Conservation (phyloP, 1,140 invertebrate species). For the Neodiprion lecontei region DNA sequence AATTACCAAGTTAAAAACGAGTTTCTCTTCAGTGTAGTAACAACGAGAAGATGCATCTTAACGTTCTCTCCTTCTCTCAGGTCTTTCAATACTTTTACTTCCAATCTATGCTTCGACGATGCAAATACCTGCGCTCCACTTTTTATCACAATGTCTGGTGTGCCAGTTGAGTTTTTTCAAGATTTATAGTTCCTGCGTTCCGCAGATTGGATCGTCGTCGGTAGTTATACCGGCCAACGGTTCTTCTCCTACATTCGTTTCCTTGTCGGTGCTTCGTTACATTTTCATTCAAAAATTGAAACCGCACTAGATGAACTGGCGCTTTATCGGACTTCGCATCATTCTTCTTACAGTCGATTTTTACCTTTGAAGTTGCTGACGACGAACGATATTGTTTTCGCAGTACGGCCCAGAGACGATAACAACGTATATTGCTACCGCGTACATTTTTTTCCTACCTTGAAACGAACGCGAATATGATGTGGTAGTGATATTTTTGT, state of each 20-base stretch:
- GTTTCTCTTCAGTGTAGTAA: too few relatives aligned
- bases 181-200: constrained; percentile 7
- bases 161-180: neutral
- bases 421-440: neutral
- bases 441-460: neutral
- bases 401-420: too few relatives aligned
- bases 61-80: too few relatives aligned
- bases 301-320: neutral
- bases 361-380: too few relatives aligned
- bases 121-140: neutral
- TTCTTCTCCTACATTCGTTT: neutral
- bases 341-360: too few relatives aligned
- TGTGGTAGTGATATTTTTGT: too few relatives aligned
- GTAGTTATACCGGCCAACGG: neutral
- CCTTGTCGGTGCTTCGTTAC: neutral
- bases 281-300: neutral
- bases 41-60: too few relatives aligned
- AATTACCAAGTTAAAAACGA: too few relatives aligned
- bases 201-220: neutral
- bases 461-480: neutral
- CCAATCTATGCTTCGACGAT: neutral
- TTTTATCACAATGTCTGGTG: neutral
- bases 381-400: too few relatives aligned
- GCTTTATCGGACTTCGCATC: too few relatives aligned
- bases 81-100: too few relatives aligned